Evolutionary conservation across 2,888 invertebrate species (phyloP), one percentile per base, ranked within the genome.

Genomic region (Xylota segnis): DNA sequence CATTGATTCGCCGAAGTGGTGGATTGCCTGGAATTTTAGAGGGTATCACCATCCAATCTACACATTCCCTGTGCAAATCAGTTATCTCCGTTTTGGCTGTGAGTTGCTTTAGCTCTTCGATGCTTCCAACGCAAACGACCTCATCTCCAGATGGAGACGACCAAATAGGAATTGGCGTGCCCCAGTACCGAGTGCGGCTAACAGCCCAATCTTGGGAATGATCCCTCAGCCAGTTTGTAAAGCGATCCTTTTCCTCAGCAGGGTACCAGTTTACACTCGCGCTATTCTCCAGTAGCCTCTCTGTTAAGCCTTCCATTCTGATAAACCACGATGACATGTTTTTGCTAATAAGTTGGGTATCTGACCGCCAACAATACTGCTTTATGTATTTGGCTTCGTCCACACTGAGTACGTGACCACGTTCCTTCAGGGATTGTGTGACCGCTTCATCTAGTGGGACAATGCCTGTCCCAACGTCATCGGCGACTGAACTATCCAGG

Each of bases 261-360:
- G 99, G 98, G 1, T 98, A 98, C 98, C 99, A 99, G 91, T 98
- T 97, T 3, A 98, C 98, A 78, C 95, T 94, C 71, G 95, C 94
- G 90, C 96, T 97, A 43, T 95, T 95, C 75, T 94, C 93, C 70
- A 97, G 91, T 9, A 99, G 94, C 87, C 95, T 93, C 75, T 96
- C 94, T 72, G 95, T 95, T 93, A 98, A 96, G 87, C 95, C 95
- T 92, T 98, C 97, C 0, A 99, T 98, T 87, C 97, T 93, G 23
- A 99, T 94, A 92, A 98, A 99, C 98, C 98, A 99, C 1, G 98
- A 98, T 0, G 98, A 98, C 0, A 99, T 97, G n/a, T 98, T 98
- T 91, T 96, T 96, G 92, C 98, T 99, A 88, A 99, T 96, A 12
- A 99, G 94, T 0, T 99, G 98, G 0, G 98, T 98, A 89, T 99